phyloP scores from a whole-genome alignment of 2,797 vertebrate genomes.

The Leptodactylus fallax region DNA sequence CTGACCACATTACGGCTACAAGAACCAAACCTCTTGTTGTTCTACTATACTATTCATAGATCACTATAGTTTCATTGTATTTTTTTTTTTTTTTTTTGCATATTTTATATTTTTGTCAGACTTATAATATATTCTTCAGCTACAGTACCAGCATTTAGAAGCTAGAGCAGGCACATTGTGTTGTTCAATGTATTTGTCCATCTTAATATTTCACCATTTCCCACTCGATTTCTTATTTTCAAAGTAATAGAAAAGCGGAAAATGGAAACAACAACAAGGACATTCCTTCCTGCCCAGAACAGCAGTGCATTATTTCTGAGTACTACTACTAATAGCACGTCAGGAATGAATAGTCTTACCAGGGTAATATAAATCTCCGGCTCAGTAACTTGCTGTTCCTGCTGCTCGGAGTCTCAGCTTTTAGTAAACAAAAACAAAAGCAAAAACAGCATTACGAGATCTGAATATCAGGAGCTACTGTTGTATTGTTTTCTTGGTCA shows the following conservation, averaged over 20 bases:
- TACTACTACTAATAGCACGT: constrained; percentile 12
- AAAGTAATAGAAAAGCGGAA: background rate
- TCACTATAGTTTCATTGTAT: too few relatives aligned
- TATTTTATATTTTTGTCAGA: background rate
- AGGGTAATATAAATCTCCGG: background rate
- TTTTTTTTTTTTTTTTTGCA: background rate
- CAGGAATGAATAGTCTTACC: constrained; percentile 23
- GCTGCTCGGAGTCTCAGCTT: background rate
- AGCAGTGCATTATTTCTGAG: constrained; percentile 20
- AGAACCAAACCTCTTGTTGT: background rate
- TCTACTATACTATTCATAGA: background rate
- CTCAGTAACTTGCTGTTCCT: background rate
- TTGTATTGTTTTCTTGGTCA: background rate
- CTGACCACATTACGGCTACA: too few relatives aligned
- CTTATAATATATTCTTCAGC: background rate
- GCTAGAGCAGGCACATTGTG: too few relatives aligned
- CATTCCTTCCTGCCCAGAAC: background rate
- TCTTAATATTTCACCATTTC: background rate
- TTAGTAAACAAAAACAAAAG: background rate
- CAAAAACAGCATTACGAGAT: background rate
- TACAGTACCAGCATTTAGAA: background rate
- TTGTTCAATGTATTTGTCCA: background rate
- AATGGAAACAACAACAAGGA: background rate
- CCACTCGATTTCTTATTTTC: background rate
- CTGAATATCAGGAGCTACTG: background rate